These are phyloP conservation scores for Acronicta alni DNA, from an alignment of 2,888 invertebrate species.

Conservation along the genomic window DNA sequence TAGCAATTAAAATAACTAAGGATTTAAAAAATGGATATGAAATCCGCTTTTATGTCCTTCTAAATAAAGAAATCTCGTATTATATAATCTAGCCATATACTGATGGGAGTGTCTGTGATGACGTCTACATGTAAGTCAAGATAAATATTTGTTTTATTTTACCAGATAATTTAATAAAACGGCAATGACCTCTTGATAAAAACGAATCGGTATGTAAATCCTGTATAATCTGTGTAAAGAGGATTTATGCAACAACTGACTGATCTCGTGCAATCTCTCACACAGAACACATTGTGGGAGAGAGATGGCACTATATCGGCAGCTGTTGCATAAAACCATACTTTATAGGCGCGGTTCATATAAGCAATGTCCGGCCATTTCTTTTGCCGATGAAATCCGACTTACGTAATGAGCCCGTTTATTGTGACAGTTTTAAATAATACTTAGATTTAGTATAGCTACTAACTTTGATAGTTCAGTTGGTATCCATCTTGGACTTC, in stretches of 20 bases:
- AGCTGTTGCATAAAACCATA: neutral
- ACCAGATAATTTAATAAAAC: neutral
- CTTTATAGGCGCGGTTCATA: neutral
- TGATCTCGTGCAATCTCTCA: neutral
- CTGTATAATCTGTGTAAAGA: too few species aligned
- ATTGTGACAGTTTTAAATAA: slow-evolving; percentile 40
- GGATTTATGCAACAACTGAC: too few species aligned
- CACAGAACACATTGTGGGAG: neutral
- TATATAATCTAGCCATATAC: slow-evolving; percentile 10
- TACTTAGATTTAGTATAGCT: slow-evolving; percentile 38
- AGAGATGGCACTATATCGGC: neutral
- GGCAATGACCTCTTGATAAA: slow-evolving; percentile 1
- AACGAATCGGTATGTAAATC: neutral
- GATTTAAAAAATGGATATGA: slow-evolving; percentile 24
- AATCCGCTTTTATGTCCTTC: slow-evolving; percentile 14
- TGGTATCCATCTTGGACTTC: slow-evolving; percentile 86
- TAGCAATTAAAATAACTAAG: slow-evolving; percentile 33
- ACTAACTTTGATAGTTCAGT: slow-evolving; percentile 59
- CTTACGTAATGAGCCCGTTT: slow-evolving; percentile 29
- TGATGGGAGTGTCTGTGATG: neutral
- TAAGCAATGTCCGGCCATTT: neutral
- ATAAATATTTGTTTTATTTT: neutral
- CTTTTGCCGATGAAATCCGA: slow-evolving; percentile 10
- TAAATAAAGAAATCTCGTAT: slow-evolving; percentile 39
- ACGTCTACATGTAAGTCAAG: neutral